These are phyloP conservation scores for Acleris sparsana DNA, from an alignment of 2,888 invertebrate species.

Conservation along the genomic window DNA sequence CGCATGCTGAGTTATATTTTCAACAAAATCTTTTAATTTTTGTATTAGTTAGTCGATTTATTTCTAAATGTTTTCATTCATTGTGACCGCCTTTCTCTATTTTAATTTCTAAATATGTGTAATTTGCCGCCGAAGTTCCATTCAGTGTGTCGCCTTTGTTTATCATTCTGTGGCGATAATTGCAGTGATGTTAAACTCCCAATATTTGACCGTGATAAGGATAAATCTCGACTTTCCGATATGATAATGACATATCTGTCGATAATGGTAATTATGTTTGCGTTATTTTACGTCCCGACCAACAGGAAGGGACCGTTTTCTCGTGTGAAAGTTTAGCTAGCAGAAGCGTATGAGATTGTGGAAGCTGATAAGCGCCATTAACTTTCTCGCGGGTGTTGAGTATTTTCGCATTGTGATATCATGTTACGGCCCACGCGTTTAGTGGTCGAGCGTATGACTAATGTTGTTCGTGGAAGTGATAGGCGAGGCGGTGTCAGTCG, in stretches of 20 bases:
- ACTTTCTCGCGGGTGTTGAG: conserved; percentile 84
- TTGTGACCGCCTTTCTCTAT: conserved; percentile 78
- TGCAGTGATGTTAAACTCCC: conserved; percentile 89
- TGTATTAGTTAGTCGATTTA: conserved; percentile 76
- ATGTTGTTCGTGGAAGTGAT: conserved; percentile 81
- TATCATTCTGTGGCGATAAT: conserved; percentile 89
- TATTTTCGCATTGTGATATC: conserved; percentile 85
- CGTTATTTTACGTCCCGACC: conserved; percentile 53
- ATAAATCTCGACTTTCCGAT: conserved; percentile 86
- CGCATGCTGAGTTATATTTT: conserved; percentile 82
- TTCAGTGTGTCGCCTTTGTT: conserved; percentile 96
- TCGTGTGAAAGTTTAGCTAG: conserved; percentile 82
- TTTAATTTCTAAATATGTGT: conserved; percentile 90
- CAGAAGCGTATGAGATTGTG: conserved; percentile 81
- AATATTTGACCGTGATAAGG: conserved; percentile 90
- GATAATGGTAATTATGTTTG: conserved; percentile 86
- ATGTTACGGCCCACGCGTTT: conserved; percentile 84
- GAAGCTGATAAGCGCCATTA: conserved; percentile 85
- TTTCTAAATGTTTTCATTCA: conserved; percentile 82
- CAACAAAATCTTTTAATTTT: conserved; percentile 79
- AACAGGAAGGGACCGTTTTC: conserved; percentile 68
- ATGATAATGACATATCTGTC: conserved; percentile 91
- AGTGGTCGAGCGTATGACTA: conserved; percentile 80
- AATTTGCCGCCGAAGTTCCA: conserved; percentile 96
- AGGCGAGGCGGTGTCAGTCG: conserved; percentile 69